Evolutionary conservation across 2,888 invertebrate species (phyloP), one percentile per base, ranked within the genome.

Genomic region (Cephus nigrinus): DNA sequence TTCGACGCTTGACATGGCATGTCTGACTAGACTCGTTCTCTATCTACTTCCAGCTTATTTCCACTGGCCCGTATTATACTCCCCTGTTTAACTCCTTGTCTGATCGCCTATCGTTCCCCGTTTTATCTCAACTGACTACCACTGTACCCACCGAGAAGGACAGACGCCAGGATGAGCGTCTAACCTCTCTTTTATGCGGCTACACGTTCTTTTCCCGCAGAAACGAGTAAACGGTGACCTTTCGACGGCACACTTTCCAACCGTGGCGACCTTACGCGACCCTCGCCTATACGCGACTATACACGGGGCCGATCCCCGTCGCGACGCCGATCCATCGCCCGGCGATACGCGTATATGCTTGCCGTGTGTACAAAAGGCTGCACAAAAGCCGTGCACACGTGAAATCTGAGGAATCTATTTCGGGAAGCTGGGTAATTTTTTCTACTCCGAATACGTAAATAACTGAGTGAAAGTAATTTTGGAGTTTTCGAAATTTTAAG

Each of bases 161-260:
- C 2, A 23, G 9, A 23, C 55, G 23, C 55, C 23, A 55, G 5
- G 55, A 55, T 5, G 55, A 55, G 55, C 55, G 9, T 55, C 23
- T 23, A 9, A 55, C 55, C 55, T 55, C 5, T 23, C 55, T 23
- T 55, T 55, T 55, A 55, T 55, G 55, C 55, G 23, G 55, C 55
- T 55, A 1, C 23, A 9, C 55, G 55, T 23, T 55, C 9, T 23
- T 55, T 55, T 76, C 74, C 78, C 75, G 74, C 77, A 79, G 80
- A 82, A 78, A 80, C 79, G 79, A 77, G 80, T 81, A 86, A 84
- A 84, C 81, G 86, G 80, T 88, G 89, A 89, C 89, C 89, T 89
- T 89, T 88, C 84, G 82, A 81, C 86, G 89, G 84, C 89, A 88
- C 82, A 89, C 89, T 89, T 89, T 89, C 89, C 85, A 80, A 83